phyloP scores from a whole-genome alignment of 2,888 invertebrate species.

The Cinara cedri region DNA sequence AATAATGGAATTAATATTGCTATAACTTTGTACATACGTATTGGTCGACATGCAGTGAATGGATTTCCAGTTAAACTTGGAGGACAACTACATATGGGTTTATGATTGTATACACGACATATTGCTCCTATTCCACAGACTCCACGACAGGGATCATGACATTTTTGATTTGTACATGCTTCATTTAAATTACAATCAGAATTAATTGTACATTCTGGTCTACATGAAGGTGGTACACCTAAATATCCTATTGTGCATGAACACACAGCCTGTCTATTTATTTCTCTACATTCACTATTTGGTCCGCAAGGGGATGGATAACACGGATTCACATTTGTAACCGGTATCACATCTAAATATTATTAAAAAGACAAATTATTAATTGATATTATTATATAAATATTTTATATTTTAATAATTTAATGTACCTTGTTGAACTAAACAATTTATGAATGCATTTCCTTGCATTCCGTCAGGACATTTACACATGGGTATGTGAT shows the following conservation, averaged over 20 bases:
- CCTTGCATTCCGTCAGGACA: slow-evolving; percentile 64
- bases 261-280: slow-evolving; percentile 65
- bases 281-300: slow-evolving; percentile 64
- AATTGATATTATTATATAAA: slow-evolving; percentile 2
- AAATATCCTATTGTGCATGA: slow-evolving; percentile 64
- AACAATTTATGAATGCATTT: slow-evolving; percentile 68
- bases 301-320: slow-evolving; percentile 65
- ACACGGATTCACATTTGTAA: slow-evolving; percentile 63
- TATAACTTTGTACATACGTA: slow-evolving; percentile 57
- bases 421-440: slow-evolving; percentile 39
- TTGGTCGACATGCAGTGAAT: slow-evolving; percentile 69
- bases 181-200: slow-evolving; percentile 64
- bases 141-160: slow-evolving; percentile 66
- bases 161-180: slow-evolving; percentile 67
- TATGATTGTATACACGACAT: slow-evolving; percentile 66
- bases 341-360: slow-evolving; percentile 52
- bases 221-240: slow-evolving; percentile 64
- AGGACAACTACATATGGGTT: slow-evolving; percentile 66
- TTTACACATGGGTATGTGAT: slow-evolving; percentile 64
- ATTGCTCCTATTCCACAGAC: slow-evolving; percentile 66
- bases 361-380: neutral
- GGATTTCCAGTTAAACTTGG: slow-evolving; percentile 63
- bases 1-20: neutral
- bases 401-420: neutral
- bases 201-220: slow-evolving; percentile 65